phyloP scores from a whole-genome alignment of 2,113 vertebrate species.

The Prolemur simus region DNA sequence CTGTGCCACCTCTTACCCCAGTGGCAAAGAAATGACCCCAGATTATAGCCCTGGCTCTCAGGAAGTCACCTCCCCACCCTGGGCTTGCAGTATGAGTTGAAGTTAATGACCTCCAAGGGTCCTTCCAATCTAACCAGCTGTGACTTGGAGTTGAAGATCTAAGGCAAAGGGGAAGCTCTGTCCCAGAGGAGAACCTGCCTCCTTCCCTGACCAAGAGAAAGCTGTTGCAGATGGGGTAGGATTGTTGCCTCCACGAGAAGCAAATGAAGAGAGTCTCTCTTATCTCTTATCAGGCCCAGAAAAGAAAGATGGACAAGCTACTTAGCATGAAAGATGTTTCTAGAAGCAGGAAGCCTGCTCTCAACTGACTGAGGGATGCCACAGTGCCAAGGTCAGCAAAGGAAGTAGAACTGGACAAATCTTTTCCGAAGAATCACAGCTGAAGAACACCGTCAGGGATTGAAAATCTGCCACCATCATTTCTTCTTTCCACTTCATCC shows the following conservation, averaged over 20 bases:
- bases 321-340: neutral
- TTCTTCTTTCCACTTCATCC: neutral
- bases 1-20: neutral
- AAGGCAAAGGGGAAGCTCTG: neutral
- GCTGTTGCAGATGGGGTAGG: neutral
- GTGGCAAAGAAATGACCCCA: neutral
- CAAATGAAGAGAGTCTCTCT: neutral
- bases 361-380: neutral
- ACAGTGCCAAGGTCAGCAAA: neutral
- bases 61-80: too few species aligned
- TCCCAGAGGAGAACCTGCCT: neutral
- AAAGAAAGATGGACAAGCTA: neutral
- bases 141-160: neutral
- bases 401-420: neutral
- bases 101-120: neutral
- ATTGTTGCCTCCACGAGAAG: accelerated
- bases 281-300: neutral
- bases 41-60: neutral
- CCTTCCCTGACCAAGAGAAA: neutral
- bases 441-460: neutral
- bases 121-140: neutral
- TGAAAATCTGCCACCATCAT: neutral
- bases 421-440: neutral
- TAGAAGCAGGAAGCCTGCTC: neutral
- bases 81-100: neutral